Evolutionary conservation across 2,797 vertebrate genomes (phyloP).

Genomic region (Benthosema pterotum): DNA sequence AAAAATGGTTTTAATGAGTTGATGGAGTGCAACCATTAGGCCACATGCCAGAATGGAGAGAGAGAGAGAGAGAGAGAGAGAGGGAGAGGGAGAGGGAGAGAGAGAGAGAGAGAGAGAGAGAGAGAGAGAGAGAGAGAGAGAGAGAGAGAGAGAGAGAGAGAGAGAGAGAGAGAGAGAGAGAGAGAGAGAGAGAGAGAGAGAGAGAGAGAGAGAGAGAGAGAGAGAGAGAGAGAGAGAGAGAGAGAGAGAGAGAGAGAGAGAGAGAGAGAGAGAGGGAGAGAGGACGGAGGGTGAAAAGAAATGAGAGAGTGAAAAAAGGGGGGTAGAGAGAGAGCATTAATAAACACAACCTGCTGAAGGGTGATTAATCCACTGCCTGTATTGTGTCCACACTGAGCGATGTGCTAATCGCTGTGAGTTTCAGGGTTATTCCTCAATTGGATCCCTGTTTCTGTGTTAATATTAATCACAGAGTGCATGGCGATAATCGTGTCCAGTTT

Average conservation of each 20-base stretch:
- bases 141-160: not conserved
- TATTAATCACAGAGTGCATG: not conserved
- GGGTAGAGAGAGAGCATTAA: constrained; percentile 35
- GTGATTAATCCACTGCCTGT: constrained; percentile 35
- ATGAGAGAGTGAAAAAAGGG: not conserved
- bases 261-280: not conserved
- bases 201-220: constrained; percentile 3
- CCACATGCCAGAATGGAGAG: constrained; percentile 55
- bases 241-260: not conserved
- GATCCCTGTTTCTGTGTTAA: constrained; percentile 2
- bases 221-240: constrained; percentile 16
- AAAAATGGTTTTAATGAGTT: constrained; percentile 69
- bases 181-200: not conserved
- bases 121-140: constrained; percentile 7
- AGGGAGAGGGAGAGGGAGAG: not conserved
- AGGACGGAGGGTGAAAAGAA: too few species aligned
- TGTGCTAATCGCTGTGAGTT: constrained; percentile 42
- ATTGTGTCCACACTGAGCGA: constrained; percentile 14
- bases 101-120: not conserved
- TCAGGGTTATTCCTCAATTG: constrained; percentile 9
- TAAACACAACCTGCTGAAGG: constrained; percentile 56
- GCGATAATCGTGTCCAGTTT: too few species aligned
- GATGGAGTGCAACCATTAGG: constrained; percentile 66
- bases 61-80: not conserved
- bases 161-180: constrained; percentile 6